Evolutionary conservation across 2,113 vertebrate species (phyloP).

Genomic region (Scolopax mira): DNA sequence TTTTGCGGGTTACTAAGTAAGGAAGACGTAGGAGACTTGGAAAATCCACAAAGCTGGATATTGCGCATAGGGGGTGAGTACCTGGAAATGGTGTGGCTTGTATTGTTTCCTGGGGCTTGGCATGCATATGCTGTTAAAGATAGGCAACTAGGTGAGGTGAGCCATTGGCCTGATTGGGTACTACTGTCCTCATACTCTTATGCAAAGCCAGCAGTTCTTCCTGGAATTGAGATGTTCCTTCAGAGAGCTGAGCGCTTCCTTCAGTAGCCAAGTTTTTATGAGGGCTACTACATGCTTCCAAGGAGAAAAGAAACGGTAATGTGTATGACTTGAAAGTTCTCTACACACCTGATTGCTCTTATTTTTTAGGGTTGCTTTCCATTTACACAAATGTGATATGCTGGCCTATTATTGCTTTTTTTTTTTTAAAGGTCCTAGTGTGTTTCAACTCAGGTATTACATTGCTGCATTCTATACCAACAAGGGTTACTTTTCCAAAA

Average conservation of each 20-base stretch:
- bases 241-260: background rate
- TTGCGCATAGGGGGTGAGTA: background rate
- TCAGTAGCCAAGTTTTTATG: background rate
- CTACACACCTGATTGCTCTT: background rate
- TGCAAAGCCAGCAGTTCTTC: background rate
- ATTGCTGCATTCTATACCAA: background rate
- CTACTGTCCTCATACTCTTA: background rate
- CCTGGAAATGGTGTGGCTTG: accelerated
- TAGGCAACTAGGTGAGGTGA: background rate
- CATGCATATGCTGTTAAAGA: accelerated
- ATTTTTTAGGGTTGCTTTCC: background rate
- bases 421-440: background rate
- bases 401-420: background rate
- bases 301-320: background rate
- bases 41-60: background rate
- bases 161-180: background rate
- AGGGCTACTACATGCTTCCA: background rate
- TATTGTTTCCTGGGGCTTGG: background rate
- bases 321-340: background rate
- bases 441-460: background rate
- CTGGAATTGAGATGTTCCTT: background rate
- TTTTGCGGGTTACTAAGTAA: background rate
- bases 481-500: background rate
- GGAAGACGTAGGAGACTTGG: background rate
- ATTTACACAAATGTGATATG: background rate